Percentiles rank a stretch among this genome's conserved stretches.
Evolutionary conservation across 1,140 invertebrate genomes (phyloP).

Genomic region (Drosophila arizonae): DNA sequence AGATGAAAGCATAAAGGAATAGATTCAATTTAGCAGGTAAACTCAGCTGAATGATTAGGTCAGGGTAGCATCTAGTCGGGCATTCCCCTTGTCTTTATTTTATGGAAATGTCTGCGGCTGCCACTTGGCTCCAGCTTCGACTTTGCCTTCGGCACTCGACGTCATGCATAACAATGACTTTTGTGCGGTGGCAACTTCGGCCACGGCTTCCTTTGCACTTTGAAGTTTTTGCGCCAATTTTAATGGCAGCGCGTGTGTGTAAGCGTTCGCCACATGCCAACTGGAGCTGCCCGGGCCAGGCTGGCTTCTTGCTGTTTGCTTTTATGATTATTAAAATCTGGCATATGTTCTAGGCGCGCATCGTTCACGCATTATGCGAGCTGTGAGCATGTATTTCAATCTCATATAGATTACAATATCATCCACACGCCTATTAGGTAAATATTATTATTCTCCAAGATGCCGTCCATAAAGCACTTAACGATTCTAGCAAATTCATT

Average conservation of each 20-base stretch:
- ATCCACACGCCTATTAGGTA: not conserved
- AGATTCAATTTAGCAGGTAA: too few relatives aligned
- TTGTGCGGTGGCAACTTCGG: slow-evolving; percentile 40
- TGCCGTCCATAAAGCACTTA: too few relatives aligned
- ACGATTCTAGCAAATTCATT: too few relatives aligned
- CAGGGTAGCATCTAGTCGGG: too few relatives aligned
- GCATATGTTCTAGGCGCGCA: slow-evolving; percentile 48
- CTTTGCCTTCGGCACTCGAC: slow-evolving; percentile 60
- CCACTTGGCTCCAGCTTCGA: slow-evolving; percentile 50
- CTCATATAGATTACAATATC: slow-evolving; percentile 3
- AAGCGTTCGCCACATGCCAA: slow-evolving; percentile 47
- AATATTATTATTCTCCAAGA: slow-evolving; percentile 1
- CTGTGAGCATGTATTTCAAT: not conserved
- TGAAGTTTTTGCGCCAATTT: slow-evolving; percentile 57
- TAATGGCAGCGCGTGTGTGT: slow-evolving; percentile 62
- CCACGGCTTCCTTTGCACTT: slow-evolving; percentile 29
- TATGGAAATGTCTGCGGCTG: slow-evolving; percentile 68
- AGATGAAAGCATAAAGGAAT: too few relatives aligned
- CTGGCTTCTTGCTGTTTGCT: slow-evolving; percentile 53
- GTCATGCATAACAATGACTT: slow-evolving; percentile 81
- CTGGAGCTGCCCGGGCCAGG: slow-evolving; percentile 39
- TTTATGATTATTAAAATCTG: slow-evolving; percentile 76
- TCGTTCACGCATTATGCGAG: not conserved
- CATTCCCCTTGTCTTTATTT: slow-evolving; percentile 24
- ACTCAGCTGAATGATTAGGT: too few relatives aligned